phyloP scores from a whole-genome alignment of 2,113 vertebrate genomes.

The Natator depressus region DNA sequence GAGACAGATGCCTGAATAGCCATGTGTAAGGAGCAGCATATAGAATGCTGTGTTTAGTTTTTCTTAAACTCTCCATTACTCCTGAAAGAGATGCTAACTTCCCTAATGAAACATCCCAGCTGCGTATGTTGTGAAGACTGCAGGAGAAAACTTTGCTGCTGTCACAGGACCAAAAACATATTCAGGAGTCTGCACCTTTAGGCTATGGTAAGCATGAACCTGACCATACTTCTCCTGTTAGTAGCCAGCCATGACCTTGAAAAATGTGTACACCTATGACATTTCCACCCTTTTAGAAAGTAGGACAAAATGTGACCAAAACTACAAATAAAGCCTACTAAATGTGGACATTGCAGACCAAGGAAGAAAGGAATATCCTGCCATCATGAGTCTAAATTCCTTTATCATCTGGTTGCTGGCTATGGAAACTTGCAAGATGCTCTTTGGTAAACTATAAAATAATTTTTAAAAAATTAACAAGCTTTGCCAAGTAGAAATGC shows the following conservation, averaged over 20 bases:
- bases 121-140: not conserved
- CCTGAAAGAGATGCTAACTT: not conserved
- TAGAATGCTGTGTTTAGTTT: not conserved
- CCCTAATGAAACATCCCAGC: not conserved
- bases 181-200: not conserved
- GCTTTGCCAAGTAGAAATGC: slow-evolving; percentile 22
- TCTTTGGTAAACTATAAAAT: slow-evolving; percentile 1
- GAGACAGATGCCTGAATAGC: not conserved
- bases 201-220: not conserved
- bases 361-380: not conserved
- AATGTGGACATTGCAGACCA: not conserved
- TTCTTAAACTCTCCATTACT: not conserved
- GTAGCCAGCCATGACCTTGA: not conserved
- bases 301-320: not conserved
- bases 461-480: slow-evolving; percentile 1
- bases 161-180: not conserved
- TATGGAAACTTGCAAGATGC: not conserved
- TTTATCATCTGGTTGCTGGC: not conserved
- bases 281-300: not conserved
- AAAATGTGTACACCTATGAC: not conserved
- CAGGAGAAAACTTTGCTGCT: not conserved
- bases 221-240: not conserved
- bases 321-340: not conserved
- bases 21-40: not conserved
- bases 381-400: not conserved